phyloP scores from a whole-genome alignment of 2,113 vertebrate genomes.

The Dolichotis patagonum region DNA sequence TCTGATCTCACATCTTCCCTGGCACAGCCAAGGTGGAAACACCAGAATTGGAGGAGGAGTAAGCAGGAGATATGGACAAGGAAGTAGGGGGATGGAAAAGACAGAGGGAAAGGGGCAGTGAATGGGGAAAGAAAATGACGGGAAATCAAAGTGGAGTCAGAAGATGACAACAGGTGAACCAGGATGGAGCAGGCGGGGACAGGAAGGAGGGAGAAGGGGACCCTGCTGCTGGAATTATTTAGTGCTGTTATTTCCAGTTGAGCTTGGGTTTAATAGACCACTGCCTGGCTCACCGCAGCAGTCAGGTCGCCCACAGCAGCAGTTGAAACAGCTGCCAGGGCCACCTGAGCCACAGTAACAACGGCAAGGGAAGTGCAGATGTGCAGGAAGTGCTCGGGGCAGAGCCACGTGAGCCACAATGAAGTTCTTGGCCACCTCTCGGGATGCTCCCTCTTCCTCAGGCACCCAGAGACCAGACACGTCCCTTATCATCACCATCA shows the following conservation, averaged over 20 bases:
- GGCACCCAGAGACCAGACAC: not conserved
- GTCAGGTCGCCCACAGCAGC: constrained; percentile 16
- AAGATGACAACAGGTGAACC: not conserved
- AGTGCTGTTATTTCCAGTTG: not conserved
- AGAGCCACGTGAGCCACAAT: constrained; percentile 27
- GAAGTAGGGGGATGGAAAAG: not conserved
- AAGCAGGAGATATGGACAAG: not conserved
- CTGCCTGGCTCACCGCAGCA: constrained; percentile 38
- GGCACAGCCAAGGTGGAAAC: too few species aligned
- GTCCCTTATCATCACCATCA: not conserved
- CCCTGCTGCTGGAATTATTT: not conserved
- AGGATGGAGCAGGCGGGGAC: not conserved
- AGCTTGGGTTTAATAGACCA: constrained; percentile 56
- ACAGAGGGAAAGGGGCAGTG: not conserved
- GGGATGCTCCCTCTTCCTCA: not conserved
- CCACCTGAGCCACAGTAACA: constrained; percentile 65
- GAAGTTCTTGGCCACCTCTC: not conserved
- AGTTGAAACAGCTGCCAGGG: constrained; percentile 65
- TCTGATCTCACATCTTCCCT: not conserved
- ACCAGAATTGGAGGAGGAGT: not conserved
- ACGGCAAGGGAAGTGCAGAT: constrained; percentile 65
- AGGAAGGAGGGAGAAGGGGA: not conserved
- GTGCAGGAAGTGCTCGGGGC: constrained; percentile 74
- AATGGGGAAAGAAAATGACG: not conserved
- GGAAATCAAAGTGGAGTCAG: not conserved